Evolutionary conservation across 2,113 vertebrate genomes (phyloP).

Genomic region (Coptodon bakossiorum): DNA sequence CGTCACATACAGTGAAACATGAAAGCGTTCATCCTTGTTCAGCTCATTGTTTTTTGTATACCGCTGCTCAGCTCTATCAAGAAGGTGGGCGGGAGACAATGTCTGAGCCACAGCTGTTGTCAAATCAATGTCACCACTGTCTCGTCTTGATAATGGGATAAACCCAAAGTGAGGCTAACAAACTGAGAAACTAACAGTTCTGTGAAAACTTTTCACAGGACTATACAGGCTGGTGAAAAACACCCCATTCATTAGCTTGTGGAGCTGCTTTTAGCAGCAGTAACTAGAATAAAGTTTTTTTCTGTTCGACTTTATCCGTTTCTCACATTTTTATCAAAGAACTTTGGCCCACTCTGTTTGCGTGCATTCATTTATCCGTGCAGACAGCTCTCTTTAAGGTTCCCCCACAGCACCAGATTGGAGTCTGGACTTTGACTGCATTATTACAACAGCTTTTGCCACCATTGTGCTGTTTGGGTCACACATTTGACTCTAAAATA

Average conservation of each 20-base stretch:
- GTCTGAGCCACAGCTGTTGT: background rate
- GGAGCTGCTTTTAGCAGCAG: background rate
- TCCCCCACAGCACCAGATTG: background rate
- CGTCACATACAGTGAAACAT: background rate
- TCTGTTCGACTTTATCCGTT: background rate
- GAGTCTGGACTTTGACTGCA: background rate
- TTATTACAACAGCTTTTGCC: background rate
- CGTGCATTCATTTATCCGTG: background rate
- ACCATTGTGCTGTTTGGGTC: background rate
- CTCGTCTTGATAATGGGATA: conserved; percentile 6
- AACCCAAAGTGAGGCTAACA: background rate
- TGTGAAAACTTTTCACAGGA: background rate
- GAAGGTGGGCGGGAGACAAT: background rate
- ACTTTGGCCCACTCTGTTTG: background rate
- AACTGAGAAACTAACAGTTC: background rate
- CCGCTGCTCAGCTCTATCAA: background rate
- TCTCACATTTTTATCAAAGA: background rate
- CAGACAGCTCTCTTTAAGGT: background rate
- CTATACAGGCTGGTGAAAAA: background rate
- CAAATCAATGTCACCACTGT: conserved; percentile 19
- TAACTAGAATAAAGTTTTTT: background rate
- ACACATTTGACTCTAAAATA: background rate
- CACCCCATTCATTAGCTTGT: background rate
- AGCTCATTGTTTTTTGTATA: background rate
- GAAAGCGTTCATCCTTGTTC: background rate